Conservation (phyloP, 2,797 vertebrate genomes). For the Antennarius maculatus region DNA sequence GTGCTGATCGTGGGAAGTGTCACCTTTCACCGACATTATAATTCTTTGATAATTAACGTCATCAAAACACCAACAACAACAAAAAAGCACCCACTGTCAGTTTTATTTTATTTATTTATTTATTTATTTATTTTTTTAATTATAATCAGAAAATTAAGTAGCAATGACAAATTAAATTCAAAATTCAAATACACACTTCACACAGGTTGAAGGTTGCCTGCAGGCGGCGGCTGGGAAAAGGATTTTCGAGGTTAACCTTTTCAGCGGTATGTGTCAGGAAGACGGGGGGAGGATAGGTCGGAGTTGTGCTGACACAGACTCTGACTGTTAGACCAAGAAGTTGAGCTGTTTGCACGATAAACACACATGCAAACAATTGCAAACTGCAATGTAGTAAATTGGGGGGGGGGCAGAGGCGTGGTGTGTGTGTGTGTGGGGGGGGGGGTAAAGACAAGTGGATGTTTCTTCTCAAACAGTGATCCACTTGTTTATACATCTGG, state of each 20-base stretch:
- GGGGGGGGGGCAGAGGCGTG: background rate
- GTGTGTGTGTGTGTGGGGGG: constrained; percentile 24
- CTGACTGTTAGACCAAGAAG: constrained; percentile 32
- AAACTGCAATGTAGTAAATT: constrained; percentile 28
- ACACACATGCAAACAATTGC: constrained; percentile 41
- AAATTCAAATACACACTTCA: background rate
- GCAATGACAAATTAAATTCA: no score
- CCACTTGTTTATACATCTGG: constrained; percentile 54
- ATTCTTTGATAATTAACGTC: background rate
- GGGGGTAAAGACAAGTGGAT: constrained; percentile 56
- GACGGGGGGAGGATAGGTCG: constrained; percentile 18
- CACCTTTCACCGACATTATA: background rate
- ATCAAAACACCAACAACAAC: background rate
- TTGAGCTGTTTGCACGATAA: constrained; percentile 60
- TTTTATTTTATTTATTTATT: no score
- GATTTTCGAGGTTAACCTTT: background rate
- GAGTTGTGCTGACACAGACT: constrained; percentile 34
- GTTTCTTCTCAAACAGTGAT: constrained; percentile 70
- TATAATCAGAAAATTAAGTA: no score
- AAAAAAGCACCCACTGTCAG: no score
- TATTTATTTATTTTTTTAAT: no score
- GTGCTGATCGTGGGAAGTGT: background rate
- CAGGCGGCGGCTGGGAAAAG: background rate
- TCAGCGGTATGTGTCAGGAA: constrained; percentile 35
- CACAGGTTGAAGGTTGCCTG: background rate